Evolutionary conservation across 1,140 invertebrate species (phyloP), one percentile per base, ranked within the genome.

Genomic region (Anoplophora glabripennis): DNA sequence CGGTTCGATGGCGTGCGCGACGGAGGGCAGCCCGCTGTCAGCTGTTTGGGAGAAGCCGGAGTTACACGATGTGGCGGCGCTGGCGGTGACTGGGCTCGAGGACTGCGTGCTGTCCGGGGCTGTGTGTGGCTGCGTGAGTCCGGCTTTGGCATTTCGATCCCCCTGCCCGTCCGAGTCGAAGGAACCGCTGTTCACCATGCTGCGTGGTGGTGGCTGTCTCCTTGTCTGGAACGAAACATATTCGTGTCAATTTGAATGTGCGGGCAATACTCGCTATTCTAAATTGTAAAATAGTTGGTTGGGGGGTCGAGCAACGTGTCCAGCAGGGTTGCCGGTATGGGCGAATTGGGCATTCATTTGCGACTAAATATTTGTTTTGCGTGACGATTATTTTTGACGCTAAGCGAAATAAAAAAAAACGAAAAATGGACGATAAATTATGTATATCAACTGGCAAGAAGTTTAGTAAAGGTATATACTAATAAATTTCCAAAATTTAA

Each of bases 121-220:
- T 36, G 49, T 55, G 35, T 58, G 48, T 33, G 57, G 47, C 44
- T 70, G 64, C 41, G 64, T 69, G 53, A 54, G 62, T 40, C 52
- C 44, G 41, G 59, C 59, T 56, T 66, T 69, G 49, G 56, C 63
- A 51, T 65, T 69, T 59, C 63, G 61, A 66, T 71, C 66, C 49
- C 57, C 53, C 48, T 67, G 61, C 46, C 57, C 62, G 52, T 66
- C 65, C 28, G 65, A 64, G 51, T 66, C 67, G 67, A 67, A 66
- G 17, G 66, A 66, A 55, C 69, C 65, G 60, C 69, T 71, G 55
- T 74, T 74, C 59, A 74, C 72, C 72, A 74, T 74, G 51, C 54
- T 67, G 21, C 21, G 21, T 28, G 61, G 46, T 7, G 12, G 14
- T 17, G 61, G 46, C n/a, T 21, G 14, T 17, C 28, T 18, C 28